Conservation (phyloP, 2,797 vertebrate genomes). For the Sebastes oblongus region DNA sequence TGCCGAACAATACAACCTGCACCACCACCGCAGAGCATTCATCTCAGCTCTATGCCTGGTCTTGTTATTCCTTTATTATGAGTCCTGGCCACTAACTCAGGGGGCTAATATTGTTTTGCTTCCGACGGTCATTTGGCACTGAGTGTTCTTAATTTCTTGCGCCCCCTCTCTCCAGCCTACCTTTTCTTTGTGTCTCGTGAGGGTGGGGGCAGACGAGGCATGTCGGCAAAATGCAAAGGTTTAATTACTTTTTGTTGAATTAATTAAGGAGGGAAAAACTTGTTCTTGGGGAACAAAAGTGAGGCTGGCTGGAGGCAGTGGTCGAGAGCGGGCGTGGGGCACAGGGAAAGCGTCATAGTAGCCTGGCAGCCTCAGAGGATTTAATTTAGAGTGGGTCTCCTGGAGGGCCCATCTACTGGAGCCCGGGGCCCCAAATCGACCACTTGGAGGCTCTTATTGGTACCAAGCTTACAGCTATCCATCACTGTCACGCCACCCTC, state of each 20-base stretch:
- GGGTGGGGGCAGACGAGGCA: slow-evolving; percentile 67
- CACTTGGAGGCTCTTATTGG: slow-evolving; percentile 78
- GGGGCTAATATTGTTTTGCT: slow-evolving; percentile 85
- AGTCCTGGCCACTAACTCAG: slow-evolving; percentile 73
- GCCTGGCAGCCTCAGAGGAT: slow-evolving; percentile 77
- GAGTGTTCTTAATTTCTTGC: slow-evolving; percentile 82
- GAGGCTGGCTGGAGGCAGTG: slow-evolving; percentile 71
- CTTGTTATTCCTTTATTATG: slow-evolving; percentile 83
- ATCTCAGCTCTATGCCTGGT: slow-evolving; percentile 74
- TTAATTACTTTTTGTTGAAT: slow-evolving; percentile 88
- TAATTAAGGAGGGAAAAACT: slow-evolving; percentile 84
- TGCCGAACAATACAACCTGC: slow-evolving; percentile 77
- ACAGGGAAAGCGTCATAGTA: slow-evolving; percentile 61
- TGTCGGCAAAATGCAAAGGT: slow-evolving; percentile 79
- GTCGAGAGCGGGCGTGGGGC: slow-evolving; percentile 65
- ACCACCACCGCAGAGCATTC: slow-evolving; percentile 70
- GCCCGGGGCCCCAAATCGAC: slow-evolving; percentile 66
- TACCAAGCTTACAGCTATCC: slow-evolving; percentile 78
- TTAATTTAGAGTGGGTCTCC: slow-evolving; percentile 85
- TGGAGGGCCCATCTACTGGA: slow-evolving; percentile 66
- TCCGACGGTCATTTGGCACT: slow-evolving; percentile 86
- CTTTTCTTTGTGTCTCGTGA: slow-evolving; percentile 75
- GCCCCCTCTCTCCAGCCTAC: slow-evolving; percentile 70
- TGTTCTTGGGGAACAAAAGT: slow-evolving; percentile 81
- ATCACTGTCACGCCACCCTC: slow-evolving; percentile 81